phyloP scores from a whole-genome alignment of 1,140 invertebrate species.

The Goniozus legneri region DNA sequence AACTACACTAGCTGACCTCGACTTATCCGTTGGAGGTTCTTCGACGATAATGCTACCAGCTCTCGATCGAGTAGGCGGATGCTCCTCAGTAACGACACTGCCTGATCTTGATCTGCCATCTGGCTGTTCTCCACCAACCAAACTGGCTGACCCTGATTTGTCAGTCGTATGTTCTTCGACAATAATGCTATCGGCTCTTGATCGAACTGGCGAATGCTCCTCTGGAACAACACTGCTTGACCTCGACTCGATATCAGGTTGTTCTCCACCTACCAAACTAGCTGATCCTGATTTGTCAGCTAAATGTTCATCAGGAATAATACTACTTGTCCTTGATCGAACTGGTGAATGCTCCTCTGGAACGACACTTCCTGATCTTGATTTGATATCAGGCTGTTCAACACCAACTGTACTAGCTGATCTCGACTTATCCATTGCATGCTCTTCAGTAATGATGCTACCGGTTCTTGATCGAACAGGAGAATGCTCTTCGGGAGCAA shows the following conservation, averaged over 20 bases:
- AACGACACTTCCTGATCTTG: neutral
- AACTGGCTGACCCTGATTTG: neutral
- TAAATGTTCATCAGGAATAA: neutral
- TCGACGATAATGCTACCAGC: slow-evolving; percentile 44
- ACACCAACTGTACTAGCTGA: slow-evolving; percentile 8
- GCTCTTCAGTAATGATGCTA: neutral
- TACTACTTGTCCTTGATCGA: neutral
- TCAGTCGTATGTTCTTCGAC: neutral
- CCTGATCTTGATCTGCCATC: slow-evolving; percentile 1
- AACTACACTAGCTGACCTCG: no score
- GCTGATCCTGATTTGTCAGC: slow-evolving; percentile 4
- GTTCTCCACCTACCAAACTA: neutral
- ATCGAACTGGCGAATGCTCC: no score
- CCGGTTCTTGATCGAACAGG: neutral
- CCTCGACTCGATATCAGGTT: no score
- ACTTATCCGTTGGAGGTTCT: slow-evolving; percentile 21
- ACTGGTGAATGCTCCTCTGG: neutral
- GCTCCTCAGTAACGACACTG: neutral
- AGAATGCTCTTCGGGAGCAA: neutral
- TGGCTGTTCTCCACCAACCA: slow-evolving; percentile 4
- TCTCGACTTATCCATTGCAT: slow-evolving; percentile 15
- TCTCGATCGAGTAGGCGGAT: slow-evolving; percentile 33
- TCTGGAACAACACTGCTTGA: no score
- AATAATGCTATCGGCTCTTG: neutral
- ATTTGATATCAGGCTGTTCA: neutral